Evolutionary conservation across 2,888 invertebrate genomes (phyloP), one percentile per base, ranked within the genome.

Genomic region (Anthrax anthrax): DNA sequence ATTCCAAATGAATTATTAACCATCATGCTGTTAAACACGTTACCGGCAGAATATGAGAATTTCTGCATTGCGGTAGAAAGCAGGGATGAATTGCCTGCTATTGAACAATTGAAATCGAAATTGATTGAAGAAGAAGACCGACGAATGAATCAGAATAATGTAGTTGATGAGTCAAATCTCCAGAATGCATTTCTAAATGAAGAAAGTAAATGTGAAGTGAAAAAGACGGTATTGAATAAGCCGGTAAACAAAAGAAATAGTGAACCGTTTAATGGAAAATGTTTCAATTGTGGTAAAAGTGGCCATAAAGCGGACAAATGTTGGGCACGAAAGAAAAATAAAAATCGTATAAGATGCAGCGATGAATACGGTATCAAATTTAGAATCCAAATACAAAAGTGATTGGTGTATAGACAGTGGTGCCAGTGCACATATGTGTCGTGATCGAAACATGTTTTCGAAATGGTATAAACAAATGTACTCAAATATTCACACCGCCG

Each of bases 371-470:
- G 23, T 12, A 13, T 32, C 9, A n/a, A 42, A 17, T 8, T 1
- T 16, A 41, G 1, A n/a, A 17, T 9, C 17, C 2, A 1, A 12
- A 14, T 10, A 13, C 18, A 16, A 27, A 3, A 17, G 17, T 36
- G 36, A 29, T 19, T 48, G 48, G 44, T 50, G 39, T 37, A 18
- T 49, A 12, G 49, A 49, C 23, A 51, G 47, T 37, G 50, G 50
- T 12, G 44, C 47, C 16, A 43, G 43, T 18, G 17, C 44, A 29
- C 38, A 46, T 29, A 46, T 44, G 46, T 49, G 44, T n/a, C 46
- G 45, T 29, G 43, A 46, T 17, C 46, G 37, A 23, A 46, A 19
- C 2, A 19, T 18, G 5, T 47, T 47, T 43, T 2, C 14, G 13
- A 18, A 39, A 27, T 39, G 39, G 39, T 2, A 39, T 19, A 39